These are phyloP conservation scores for Pardalotus punctatus DNA, from an alignment of 2,113 vertebrate genomes.

Conservation along the genomic window DNA sequence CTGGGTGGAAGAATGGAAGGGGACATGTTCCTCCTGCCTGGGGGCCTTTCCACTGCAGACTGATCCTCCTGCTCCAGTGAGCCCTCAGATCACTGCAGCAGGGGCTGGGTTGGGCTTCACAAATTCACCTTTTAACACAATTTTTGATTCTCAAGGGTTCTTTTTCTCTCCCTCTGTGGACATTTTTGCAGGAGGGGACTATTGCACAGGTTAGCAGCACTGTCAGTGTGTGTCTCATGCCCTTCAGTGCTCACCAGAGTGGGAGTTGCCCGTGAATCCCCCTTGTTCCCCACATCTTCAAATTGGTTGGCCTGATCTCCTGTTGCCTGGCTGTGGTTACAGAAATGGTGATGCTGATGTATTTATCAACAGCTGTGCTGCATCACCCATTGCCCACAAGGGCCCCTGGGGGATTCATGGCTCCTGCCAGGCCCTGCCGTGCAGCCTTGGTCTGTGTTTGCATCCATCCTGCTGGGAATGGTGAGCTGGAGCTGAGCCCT, in stretches of 20 bases:
- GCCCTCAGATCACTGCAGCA: rapidly evolving
- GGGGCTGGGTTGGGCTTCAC: neutral
- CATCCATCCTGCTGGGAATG: neutral
- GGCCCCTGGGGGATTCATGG: rapidly evolving
- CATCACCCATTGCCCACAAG: rapidly evolving
- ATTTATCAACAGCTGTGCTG: neutral
- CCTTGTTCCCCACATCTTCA: neutral
- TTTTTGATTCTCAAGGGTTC: neutral
- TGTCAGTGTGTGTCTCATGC: neutral
- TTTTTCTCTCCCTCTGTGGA: rapidly evolving
- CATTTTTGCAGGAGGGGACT: neutral
- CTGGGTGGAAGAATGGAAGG: neutral
- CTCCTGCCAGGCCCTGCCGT: rapidly evolving
- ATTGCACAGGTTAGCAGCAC: neutral
- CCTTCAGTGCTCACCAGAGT: neutral
- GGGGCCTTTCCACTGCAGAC: neutral
- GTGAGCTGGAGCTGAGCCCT: rapidly evolving
- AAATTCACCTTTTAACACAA: neutral
- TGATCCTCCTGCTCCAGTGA: neutral
- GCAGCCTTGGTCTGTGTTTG: neutral
- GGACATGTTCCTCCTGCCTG: rapidly evolving
- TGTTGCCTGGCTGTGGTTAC: rapidly evolving
- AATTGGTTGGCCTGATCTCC: rapidly evolving
- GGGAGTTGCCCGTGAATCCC: neutral
- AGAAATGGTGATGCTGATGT: neutral